phyloP scores from a whole-genome alignment of 2,888 invertebrate genomes.

The Uropetala carovei region DNA sequence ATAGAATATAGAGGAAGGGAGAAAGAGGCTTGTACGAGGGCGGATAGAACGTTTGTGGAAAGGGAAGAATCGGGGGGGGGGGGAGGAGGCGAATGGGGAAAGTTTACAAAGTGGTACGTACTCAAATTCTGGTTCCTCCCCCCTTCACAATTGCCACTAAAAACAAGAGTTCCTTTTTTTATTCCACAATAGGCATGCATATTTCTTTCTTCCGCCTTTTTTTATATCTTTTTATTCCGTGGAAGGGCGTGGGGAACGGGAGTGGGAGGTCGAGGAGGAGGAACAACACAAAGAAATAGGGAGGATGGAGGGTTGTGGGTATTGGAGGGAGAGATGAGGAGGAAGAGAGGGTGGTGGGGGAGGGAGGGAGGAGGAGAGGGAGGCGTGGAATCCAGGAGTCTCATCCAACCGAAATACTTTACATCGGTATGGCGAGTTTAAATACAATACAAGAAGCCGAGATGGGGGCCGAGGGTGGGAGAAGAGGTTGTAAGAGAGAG shows the following conservation, averaged over 20 bases:
- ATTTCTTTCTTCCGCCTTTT: neutral
- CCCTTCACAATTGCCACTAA: neutral
- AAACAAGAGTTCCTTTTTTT: no score
- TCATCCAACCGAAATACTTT: no score
- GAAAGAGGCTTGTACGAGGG: neutral
- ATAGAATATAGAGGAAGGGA: neutral
- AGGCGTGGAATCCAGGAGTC: no score
- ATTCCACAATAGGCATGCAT: no score
- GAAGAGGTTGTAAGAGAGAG: neutral
- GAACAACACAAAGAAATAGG: neutral
- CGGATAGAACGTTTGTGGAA: no score
- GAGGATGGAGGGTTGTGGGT: no score
- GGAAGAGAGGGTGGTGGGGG: neutral
- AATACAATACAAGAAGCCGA: no score
- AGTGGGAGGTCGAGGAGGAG: neutral
- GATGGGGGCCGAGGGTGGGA: neutral
- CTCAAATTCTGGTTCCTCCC: neutral
- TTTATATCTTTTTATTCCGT: neutral
- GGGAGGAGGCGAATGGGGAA: neutral
- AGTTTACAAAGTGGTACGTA: neutral
- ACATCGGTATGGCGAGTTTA: no score
- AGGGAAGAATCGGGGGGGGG: neutral
- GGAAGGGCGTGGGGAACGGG: neutral
- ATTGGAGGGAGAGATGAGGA: no score
- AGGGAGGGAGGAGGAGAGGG: neutral